Evolutionary conservation across 2,113 vertebrate species (phyloP).

Genomic region (Lota lota): DNA sequence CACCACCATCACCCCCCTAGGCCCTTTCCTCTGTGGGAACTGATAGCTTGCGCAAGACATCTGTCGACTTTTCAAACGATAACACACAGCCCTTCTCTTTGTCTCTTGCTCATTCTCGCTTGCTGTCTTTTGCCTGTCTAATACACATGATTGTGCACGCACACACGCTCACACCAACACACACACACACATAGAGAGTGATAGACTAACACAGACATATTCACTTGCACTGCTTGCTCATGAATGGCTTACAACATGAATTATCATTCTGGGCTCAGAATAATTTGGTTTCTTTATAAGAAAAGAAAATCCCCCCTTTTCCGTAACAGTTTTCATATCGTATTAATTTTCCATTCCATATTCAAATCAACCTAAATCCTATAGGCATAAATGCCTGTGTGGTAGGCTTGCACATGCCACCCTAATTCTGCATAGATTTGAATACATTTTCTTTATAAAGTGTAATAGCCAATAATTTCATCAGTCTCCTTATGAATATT

Average conservation of each 20-base stretch:
- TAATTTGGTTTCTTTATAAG: background rate
- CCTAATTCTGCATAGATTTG: background rate
- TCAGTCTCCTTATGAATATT: slow-evolving; percentile 10
- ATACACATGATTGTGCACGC: background rate
- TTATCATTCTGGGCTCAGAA: too few species aligned
- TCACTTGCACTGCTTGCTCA: background rate
- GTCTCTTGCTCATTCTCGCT: background rate
- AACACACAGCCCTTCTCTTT: slow-evolving; percentile 3
- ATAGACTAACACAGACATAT: background rate
- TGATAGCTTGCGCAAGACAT: too few species aligned
- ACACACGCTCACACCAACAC: background rate
- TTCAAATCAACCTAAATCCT: background rate
- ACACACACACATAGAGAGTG: background rate
- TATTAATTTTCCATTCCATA: background rate
- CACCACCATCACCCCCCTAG: too few species aligned
- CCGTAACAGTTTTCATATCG: background rate
- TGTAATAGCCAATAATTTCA: background rate
- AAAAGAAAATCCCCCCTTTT: background rate
- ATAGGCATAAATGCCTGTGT: background rate
- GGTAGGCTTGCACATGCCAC: background rate
- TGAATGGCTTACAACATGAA: background rate
- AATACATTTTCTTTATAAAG: background rate
- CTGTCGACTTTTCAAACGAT: background rate
- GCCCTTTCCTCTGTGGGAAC: too few species aligned
- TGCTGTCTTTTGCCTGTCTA: too few species aligned